phyloP scores from a whole-genome alignment of 2,797 vertebrate genomes.

The Enteromius unitaeniatus region DNA sequence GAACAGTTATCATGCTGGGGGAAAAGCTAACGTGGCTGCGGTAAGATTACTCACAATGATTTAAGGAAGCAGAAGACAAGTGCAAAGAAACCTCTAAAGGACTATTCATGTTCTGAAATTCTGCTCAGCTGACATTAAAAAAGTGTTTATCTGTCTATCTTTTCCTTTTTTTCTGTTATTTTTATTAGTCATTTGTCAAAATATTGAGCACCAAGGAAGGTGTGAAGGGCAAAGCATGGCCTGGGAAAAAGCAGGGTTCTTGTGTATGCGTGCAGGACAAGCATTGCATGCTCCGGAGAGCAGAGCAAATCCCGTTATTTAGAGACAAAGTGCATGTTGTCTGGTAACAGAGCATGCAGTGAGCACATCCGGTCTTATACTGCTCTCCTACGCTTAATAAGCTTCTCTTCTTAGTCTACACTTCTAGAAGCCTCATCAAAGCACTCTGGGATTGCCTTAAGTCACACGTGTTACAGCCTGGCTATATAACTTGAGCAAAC shows the following conservation, averaged over 20 bases:
- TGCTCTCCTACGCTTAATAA: not conserved
- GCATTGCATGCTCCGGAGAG: slow-evolving; percentile 30
- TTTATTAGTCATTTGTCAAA: too few species aligned
- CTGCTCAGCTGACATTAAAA: too few species aligned
- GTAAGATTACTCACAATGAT: not conserved
- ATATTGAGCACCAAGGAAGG: not conserved
- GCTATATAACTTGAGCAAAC: not conserved
- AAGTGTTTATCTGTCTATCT: too few species aligned
- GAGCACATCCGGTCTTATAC: slow-evolving; percentile 7
- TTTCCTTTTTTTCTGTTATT: too few species aligned
- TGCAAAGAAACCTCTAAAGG: slow-evolving; percentile 19
- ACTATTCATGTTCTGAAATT: slow-evolving; percentile 17
- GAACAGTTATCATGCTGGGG: slow-evolving; percentile 4
- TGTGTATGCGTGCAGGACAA: slow-evolving; percentile 7
- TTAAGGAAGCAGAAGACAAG: not conserved
- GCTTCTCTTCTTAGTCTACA: not conserved
- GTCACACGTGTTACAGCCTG: not conserved
- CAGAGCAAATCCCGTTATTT: slow-evolving; percentile 43
- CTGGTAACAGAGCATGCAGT: slow-evolving; percentile 14
- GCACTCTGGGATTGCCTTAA: slow-evolving; percentile 3
- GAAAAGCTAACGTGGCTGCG: not conserved
- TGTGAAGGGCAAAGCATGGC: slow-evolving; percentile 6
- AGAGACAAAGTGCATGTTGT: slow-evolving; percentile 36
- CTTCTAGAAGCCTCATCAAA: slow-evolving; percentile 28
- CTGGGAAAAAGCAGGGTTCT: not conserved